Evolutionary conservation across 2,113 vertebrate genomes (phyloP), one percentile per base, ranked within the genome.

Genomic region (Pseudolaguvia tuberculata): DNA sequence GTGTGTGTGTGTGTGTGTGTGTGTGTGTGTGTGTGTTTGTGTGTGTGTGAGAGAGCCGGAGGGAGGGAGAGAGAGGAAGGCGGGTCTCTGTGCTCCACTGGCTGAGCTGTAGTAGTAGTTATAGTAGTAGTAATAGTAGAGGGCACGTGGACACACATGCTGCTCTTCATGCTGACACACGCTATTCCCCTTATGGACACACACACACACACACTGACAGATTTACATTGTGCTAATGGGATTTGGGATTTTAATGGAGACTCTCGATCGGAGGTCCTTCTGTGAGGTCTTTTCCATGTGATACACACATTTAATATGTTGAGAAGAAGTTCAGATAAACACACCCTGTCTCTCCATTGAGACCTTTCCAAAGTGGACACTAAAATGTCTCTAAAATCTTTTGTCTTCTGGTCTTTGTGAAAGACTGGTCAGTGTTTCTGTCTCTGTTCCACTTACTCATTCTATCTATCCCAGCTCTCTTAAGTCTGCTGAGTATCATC

Each of bases 91-190:
- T 45, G 66, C 68, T 31, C 29, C 70, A 62, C 74, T 75, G 79
- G 55, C 59, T 76, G 74, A 73, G 58, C 56, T 17, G 74, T 79
- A 55, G 83, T 42, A 42, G 39, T 80, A 79, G 76, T 77, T 50
- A 74, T 79, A 75, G 74, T 76, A 79, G 80, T 59, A 62, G 75
- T 52, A 74, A 35, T 74, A 79, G 70, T 50, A 50, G 47, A 67
- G 71, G 65, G 71, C 83, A 84, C 81, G 79, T 84, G 83, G 74
- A 71, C 13, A 51, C 71, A 21, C 77, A 82, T 2, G 71, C 73
- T 55, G 77, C 31, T 35, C 18, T 53, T 15, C 20, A 35, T 27
- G 45, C 61, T 62, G 45, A 67, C 35, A 67, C 70, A 73, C 45
- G 59, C 39, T 39, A 17, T 72, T 29, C 42, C 9, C 53, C 58